Percentiles rank a stretch among this genome's conserved stretches.
Evolutionary conservation across 2,888 invertebrate species (phyloP).

Genomic region (Ditula angustiorana): DNA sequence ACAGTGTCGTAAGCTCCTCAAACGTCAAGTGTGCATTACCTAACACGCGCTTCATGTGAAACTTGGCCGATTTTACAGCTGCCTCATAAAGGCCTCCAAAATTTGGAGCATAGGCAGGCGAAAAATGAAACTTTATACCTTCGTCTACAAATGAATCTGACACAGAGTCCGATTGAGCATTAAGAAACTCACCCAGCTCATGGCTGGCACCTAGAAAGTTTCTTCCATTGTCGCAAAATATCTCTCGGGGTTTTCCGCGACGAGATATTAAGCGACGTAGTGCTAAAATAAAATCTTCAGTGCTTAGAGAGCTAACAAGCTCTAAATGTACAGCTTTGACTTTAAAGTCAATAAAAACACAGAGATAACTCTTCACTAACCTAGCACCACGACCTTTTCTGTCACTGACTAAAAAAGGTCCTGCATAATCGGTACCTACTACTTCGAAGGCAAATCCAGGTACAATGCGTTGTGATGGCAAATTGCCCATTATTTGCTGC

Average conservation of each 20-base stretch:
- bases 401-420: slow-evolving; percentile 22
- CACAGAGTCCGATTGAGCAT: slow-evolving; percentile 9
- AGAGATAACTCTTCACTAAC: slow-evolving; percentile 32
- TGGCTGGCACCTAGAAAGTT: slow-evolving; percentile 31
- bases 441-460: slow-evolving; percentile 18
- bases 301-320: slow-evolving; percentile 14
- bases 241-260: slow-evolving; percentile 24
- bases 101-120: no score
- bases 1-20: slow-evolving; percentile 40
- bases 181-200: slow-evolving; percentile 22
- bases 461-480: slow-evolving; percentile 16
- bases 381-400: slow-evolving; percentile 21
- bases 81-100: slow-evolving; percentile 28
- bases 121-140: slow-evolving; percentile 9
- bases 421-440: slow-evolving; percentile 22
- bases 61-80: slow-evolving; percentile 27
- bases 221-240: slow-evolving; percentile 31
- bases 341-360: slow-evolving; percentile 30
- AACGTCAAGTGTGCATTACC: slow-evolving; percentile 43
- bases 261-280: slow-evolving; percentile 32
- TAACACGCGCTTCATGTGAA: slow-evolving; percentile 22
- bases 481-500: slow-evolving; percentile 27
- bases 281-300: slow-evolving; percentile 35
- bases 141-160: slow-evolving; percentile 16
- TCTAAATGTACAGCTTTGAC: slow-evolving; percentile 40